Conservation (phyloP, 2,888 invertebrate genomes). For the Synergus gifuensis region DNA sequence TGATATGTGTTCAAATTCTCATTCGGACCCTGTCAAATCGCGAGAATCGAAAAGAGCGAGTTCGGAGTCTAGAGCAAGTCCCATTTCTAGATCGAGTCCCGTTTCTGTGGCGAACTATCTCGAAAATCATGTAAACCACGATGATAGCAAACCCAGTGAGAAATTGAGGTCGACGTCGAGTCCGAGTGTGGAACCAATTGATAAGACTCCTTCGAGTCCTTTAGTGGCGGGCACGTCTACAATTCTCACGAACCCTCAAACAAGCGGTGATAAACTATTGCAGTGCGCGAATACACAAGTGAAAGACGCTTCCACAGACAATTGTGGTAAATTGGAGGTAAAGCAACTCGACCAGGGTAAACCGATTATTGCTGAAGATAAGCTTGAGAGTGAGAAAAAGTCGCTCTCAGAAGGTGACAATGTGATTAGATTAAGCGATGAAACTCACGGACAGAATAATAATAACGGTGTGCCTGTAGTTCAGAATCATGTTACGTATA, state of each 20-base stretch:
- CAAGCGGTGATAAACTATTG: constrained; percentile 63
- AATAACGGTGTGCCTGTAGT: constrained; percentile 72
- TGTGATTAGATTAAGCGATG: constrained; percentile 64
- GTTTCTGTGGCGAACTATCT: constrained; percentile 43
- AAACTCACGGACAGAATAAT: constrained; percentile 68
- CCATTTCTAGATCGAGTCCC: constrained; percentile 49
- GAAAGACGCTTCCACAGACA: constrained; percentile 54
- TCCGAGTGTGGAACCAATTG: constrained; percentile 44
- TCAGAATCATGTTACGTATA: constrained; percentile 71
- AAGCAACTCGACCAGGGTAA: constrained; percentile 58
- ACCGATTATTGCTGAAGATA: constrained; percentile 47
- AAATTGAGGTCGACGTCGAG: constrained; percentile 51
- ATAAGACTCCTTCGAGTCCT: constrained; percentile 60
- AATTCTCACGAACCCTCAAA: constrained; percentile 55
- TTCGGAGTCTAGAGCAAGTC: constrained; percentile 58
- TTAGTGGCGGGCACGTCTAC: constrained; percentile 61
- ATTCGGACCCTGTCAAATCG: constrained; percentile 72
- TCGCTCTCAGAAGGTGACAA: constrained; percentile 45
- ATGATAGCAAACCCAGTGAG: constrained; percentile 41
- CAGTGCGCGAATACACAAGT: constrained; percentile 65
- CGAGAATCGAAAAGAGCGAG: constrained; percentile 67
- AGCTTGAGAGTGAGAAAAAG: constrained; percentile 5
- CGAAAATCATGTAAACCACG: constrained; percentile 45
- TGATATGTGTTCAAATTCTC: constrained; percentile 77
- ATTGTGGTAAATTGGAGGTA: constrained; percentile 55